Base-by-base conservation (phyloP, 2,797 vertebrate species). In the Hipposideros larvatus region DNA sequence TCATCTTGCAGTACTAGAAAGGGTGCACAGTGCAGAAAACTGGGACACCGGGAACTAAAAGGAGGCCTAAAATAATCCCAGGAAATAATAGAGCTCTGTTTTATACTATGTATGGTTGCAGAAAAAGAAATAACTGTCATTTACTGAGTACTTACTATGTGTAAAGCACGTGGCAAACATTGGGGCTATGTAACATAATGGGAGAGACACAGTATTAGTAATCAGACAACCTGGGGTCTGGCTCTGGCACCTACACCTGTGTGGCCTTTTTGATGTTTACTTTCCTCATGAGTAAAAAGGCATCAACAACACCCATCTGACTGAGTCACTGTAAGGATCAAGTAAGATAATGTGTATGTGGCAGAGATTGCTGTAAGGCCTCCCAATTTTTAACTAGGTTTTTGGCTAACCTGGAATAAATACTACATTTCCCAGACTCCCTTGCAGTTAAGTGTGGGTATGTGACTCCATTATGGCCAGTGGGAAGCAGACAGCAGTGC, bases 341-440 rank as follows among this genome's bases (percentile, higher is more conserved):
- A 48, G 19, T 77, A 7, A 93, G 34, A 92, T 55, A 37, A 66
- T n/a, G 22, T 46, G 34, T 7, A 68, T 4, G 8, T 65, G 61
- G 48, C 53, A 90, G 90, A 86, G 46, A 79, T 5, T 48, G 11
- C 46, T 74, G 11, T n/a, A 31, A 73, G 16, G 57, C 24, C 24
- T 68, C 41, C 22, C 10, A 7, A 9, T 34, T 90, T 88, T 91
- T 31, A 83, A 19, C 14, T 59, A 83, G 26, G 15, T 18, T 2
- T 14, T 90, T 87, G 51, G 37, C 77, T 87, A 48, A 37, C 34
- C 70, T 91, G 61, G 21, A 94, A 80, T 61, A 84, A 66, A 88
- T 28, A 51, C 22, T 37, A 26, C 14, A 59, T 61, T 85, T 77
- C 55, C 66, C 74, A 92, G 75, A 75, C 7, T 34, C 53, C 46